Conservation (phyloP, 2,113 vertebrate species). For the Macrotis lagotis region DNA sequence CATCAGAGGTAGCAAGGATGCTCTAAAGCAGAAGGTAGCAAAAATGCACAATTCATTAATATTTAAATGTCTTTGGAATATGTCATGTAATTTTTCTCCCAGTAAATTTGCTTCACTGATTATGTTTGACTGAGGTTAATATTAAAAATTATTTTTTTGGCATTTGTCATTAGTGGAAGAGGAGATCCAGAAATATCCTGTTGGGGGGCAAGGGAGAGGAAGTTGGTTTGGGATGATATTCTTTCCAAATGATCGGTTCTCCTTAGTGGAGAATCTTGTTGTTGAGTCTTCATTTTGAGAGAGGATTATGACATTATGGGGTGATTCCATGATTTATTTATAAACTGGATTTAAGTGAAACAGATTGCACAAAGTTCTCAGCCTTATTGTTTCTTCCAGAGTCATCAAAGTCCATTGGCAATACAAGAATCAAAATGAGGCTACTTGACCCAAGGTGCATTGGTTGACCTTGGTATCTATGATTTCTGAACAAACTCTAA, state of each 20-base stretch:
- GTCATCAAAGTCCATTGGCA: background rate
- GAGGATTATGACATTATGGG: background rate
- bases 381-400: background rate
- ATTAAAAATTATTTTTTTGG: background rate
- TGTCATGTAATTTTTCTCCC: conserved; percentile 2
- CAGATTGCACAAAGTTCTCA: background rate
- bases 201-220: background rate
- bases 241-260: background rate
- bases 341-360: background rate
- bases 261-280: background rate
- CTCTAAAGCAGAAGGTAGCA: background rate
- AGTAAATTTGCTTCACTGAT: background rate
- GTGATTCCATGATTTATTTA: background rate
- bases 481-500: background rate
- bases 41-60: conserved; percentile 22
- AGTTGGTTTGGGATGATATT: background rate
- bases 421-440: background rate
- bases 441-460: background rate
- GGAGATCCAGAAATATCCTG: background rate
- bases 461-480: background rate
- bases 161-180: background rate
- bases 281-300: background rate
- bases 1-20: background rate
- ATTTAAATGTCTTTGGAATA: conserved; percentile 30
- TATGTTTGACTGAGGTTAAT: conserved; percentile 17